phyloP scores from a whole-genome alignment of 2,113 vertebrate genomes.

The Dasyurus viverrinus region DNA sequence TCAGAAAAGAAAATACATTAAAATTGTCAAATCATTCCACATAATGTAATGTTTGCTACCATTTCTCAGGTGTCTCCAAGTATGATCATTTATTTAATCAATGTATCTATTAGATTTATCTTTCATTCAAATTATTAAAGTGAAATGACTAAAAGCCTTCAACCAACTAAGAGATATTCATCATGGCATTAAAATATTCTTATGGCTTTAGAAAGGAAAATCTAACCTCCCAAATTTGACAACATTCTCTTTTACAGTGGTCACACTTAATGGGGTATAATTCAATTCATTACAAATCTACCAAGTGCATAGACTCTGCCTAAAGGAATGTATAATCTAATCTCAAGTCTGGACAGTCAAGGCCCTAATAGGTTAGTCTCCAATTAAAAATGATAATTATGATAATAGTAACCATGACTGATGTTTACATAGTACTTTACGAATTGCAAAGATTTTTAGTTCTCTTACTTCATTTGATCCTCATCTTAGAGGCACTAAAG shows the following conservation, averaged over 20 bases:
- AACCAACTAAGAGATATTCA: neutral
- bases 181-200: neutral
- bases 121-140: neutral
- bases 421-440: neutral
- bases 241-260: neutral
- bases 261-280: neutral
- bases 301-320: neutral
- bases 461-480: neutral
- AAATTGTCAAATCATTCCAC: neutral
- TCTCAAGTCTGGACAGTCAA: neutral
- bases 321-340: neutral
- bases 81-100: neutral
- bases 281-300: neutral
- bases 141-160: neutral
- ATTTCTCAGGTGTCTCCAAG: constrained; percentile 7
- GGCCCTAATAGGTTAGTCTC: neutral
- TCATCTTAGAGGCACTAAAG: neutral
- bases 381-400: neutral
- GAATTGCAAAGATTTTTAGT: neutral
- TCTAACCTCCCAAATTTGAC: neutral
- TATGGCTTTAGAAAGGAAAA: rapidly evolving
- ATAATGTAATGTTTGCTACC: neutral
- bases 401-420: neutral
- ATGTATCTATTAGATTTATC: neutral
- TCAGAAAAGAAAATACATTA: constrained; percentile 6